These are phyloP conservation scores for Leucophora obtusa DNA, from an alignment of 2,888 invertebrate species.

Conservation along the genomic window DNA sequence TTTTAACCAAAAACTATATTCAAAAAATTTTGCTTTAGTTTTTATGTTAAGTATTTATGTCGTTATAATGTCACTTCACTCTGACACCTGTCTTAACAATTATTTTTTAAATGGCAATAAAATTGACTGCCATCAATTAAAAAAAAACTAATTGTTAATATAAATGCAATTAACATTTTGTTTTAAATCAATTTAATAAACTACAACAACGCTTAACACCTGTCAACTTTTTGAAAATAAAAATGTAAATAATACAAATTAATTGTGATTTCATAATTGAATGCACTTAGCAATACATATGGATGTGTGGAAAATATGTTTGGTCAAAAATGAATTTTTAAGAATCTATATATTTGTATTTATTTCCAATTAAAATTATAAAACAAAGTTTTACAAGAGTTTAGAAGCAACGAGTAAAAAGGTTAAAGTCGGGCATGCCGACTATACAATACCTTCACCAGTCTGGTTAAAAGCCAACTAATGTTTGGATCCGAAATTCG, in stretches of 20 bases:
- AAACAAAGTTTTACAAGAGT: no score
- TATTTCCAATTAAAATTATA: no score
- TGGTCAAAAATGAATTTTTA: no score
- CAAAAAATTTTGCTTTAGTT: background rate
- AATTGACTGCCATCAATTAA: background rate
- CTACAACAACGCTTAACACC: background rate
- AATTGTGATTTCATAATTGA: background rate
- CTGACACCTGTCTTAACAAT: background rate
- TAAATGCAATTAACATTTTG: background rate
- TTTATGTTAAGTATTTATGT: background rate
- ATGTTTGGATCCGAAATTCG: no score
- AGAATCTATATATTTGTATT: no score
- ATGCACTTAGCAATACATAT: no score
- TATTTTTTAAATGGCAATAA: background rate
- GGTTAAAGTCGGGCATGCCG: no score
- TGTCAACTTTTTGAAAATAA: background rate
- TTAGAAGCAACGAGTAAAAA: no score
- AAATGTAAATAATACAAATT: background rate
- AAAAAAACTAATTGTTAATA: background rate
- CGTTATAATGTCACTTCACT: background rate
- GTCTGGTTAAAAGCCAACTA: no score
- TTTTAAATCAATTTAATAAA: background rate
- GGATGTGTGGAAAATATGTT: no score
- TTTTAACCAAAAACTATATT: no score
- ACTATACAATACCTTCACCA: no score